phyloP scores from a whole-genome alignment of 2,888 invertebrate genomes.

The Drosophila atripex region DNA sequence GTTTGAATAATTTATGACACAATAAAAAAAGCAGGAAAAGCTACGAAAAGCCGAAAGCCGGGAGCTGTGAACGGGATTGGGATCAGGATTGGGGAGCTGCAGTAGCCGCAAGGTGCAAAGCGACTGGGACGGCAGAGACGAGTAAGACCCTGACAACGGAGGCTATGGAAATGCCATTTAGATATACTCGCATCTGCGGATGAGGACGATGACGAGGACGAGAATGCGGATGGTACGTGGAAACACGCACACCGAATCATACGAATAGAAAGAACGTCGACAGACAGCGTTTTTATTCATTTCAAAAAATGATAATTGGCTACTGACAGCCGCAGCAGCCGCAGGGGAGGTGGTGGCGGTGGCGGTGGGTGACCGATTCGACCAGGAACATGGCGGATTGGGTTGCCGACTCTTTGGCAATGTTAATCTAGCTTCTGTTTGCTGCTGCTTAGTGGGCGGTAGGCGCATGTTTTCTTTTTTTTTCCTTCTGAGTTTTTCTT shows the following conservation, averaged over 20 bases:
- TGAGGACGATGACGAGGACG: constrained; percentile 12
- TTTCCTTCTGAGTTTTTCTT: constrained; percentile 6
- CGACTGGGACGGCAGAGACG: constrained; percentile 15
- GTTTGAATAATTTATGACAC: constrained; percentile 83
- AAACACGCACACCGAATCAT: constrained; percentile 35
- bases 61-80: constrained; percentile 34
- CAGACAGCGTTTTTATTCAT: constrained; percentile 69
- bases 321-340: constrained; percentile 65
- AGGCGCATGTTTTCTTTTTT: constrained; percentile 15
- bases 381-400: constrained; percentile 14
- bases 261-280: constrained; percentile 43
- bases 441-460: constrained; percentile 26
- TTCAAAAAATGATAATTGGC: constrained; percentile 76
- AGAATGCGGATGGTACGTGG: constrained; percentile 23
- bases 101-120: constrained; percentile 76
- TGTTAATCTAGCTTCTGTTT: constrained; percentile 36
- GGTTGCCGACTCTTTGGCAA: constrained; percentile 1
- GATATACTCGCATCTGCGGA: constrained; percentile 53
- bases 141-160: constrained; percentile 40
- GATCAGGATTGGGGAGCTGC: constrained; percentile 49
- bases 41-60: constrained; percentile 17
- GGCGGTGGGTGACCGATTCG: not conserved
- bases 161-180: constrained; percentile 75
- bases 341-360: constrained; percentile 2
- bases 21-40: constrained; percentile 58